A percentile compares a stretch with the other conserved stretches of the same genome.
Conservation (phyloP, 2,888 invertebrate genomes). For the Mantis religiosa region DNA sequence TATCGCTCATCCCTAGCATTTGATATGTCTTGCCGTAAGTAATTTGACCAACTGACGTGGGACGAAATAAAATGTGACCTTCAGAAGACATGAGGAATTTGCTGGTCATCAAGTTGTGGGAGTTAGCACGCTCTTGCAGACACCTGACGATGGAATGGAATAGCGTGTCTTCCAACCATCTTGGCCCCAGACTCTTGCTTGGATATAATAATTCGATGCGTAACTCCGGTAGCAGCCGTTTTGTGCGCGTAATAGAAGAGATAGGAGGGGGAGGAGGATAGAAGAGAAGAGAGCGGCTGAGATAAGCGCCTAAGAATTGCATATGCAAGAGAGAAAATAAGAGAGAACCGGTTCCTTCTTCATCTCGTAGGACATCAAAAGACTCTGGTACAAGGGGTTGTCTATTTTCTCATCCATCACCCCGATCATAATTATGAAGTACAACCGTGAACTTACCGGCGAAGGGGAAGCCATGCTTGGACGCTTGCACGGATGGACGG, state of each 20-base stretch:
- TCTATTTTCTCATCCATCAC: slow-evolving; percentile 19
- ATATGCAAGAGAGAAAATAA: neutral
- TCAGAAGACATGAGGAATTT: neutral
- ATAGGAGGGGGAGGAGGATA: neutral
- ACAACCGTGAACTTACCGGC: slow-evolving; percentile 15
- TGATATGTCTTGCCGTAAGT: too few relatives aligned
- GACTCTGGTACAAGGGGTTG: slow-evolving; percentile 9
- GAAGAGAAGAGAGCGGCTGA: neutral
- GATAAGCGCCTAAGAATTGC: neutral
- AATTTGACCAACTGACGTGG: neutral
- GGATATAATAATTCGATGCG: slow-evolving; percentile 10
- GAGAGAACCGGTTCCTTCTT: neutral
- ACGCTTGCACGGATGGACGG: neutral
- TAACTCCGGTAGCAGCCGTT: slow-evolving; percentile 12
- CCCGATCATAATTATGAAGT: slow-evolving; percentile 17
- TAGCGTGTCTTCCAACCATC: slow-evolving; percentile 3
- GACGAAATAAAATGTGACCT: neutral
- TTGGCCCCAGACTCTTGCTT: neutral
- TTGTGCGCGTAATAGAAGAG: slow-evolving; percentile 7
- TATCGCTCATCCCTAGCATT: too few relatives aligned
- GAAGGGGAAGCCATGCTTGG: neutral
- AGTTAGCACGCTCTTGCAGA: neutral
- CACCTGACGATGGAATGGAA: neutral
- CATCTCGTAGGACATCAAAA: slow-evolving; percentile 16
- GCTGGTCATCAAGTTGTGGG: neutral